Base-by-base conservation (phyloP, 1,140 invertebrate genomes). In the Euura lappo region DNA sequence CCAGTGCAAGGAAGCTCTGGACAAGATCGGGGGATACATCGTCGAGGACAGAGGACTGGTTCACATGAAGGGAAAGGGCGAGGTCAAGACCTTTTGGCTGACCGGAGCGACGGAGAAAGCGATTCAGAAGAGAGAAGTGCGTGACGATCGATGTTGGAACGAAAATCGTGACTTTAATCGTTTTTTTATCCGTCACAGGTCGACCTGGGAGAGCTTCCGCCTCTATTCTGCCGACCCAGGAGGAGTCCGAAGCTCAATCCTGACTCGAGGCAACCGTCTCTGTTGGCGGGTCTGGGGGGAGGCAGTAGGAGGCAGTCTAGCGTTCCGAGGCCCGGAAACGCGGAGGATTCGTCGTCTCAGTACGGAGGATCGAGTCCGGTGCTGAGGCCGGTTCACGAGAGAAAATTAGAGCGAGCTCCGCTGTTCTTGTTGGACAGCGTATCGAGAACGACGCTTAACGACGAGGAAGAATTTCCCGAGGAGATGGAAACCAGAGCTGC, bases 11-110 rank as follows among this genome's bases (percentile, higher is more conserved):
- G 86, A 91, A n/a, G 90, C 95, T 0, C 85, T 99, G 42, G 94
- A 96, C 77, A 93, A 95, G 83, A 88, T 98, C 45, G 96, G 96
- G 2, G 97, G 97, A 11, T 98, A 97, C 81, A 88, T 92, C 2
- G 90, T 95, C 3, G 93, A 97, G 83, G 93, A 96, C 60, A 90
- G 97, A 10, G 97, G 97, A 10, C 82, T 93, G 2, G 93, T 98
- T 45, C 88, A 92, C 68, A 94, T 99, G 91, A 99, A 99, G 88
- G 97, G 96, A 6, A 97, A 97, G 84, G 96, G 96, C 45, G 91
- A 92, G 78, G 91, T 92, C 4, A 87, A 93, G 77, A 98, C 97
- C 0, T 98, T 95, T 83, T 99, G 97, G 97, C 87, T 99, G 43
- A 89, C 91, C 0, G 95, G 93, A n/a, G 95, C 94, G 4, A 95